These are phyloP conservation scores for Lasioglossum leucozonium DNA, from an alignment of 2,888 invertebrate species.

Conservation along the genomic window DNA sequence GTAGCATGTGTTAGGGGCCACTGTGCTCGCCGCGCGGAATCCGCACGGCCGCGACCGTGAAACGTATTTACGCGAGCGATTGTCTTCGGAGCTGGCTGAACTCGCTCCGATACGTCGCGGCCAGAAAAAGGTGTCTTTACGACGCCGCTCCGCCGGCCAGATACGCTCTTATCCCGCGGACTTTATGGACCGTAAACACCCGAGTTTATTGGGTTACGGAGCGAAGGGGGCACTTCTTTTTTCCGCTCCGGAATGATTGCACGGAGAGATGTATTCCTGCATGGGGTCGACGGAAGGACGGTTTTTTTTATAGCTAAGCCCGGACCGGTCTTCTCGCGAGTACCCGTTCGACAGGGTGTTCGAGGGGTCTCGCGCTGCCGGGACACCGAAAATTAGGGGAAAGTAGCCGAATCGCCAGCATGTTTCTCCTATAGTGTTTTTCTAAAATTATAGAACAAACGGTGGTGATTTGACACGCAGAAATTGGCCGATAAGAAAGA, in stretches of 20 bases:
- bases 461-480: neutral
- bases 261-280: conserved; percentile 36
- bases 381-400: neutral
- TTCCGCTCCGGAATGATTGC: conserved; percentile 19
- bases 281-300: conserved; percentile 43
- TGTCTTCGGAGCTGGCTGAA: neutral
- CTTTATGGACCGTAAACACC: conserved; percentile 38
- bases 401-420: neutral
- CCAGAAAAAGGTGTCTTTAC: conserved; percentile 13
- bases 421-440: neutral
- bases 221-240: conserved; percentile 27
- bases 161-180: conserved; percentile 19
- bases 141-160: neutral
- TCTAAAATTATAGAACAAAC: neutral
- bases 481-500: neutral
- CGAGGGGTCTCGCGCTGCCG: neutral
- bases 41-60: neutral
- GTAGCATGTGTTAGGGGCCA: too few relatives aligned
- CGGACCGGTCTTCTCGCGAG: neutral
- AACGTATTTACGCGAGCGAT: conserved; percentile 18
- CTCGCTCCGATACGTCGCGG: neutral
- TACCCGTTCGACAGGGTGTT: neutral
- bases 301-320: conserved; percentile 28
- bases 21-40: neutral
- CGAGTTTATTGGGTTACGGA: conserved; percentile 36